Conservation (phyloP, 2,113 vertebrate genomes). For the Platichthys flesus region DNA sequence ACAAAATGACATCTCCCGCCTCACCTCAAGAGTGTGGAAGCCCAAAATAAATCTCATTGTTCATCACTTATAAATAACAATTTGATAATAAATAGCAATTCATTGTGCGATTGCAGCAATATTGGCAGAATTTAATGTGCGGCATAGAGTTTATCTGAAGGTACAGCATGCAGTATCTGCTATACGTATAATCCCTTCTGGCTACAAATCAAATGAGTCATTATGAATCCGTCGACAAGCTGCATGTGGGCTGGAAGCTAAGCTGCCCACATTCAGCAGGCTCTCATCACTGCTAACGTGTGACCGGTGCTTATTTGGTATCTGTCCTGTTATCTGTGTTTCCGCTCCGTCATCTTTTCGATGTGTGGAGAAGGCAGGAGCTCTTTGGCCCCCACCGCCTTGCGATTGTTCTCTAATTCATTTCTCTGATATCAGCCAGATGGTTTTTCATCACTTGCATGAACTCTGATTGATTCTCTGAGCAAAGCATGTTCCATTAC, state of each 20-base stretch:
- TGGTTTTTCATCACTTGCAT: constrained; percentile 63
- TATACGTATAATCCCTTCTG: constrained; percentile 54
- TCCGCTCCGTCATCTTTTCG: constrained; percentile 14
- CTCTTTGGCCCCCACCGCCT: constrained; percentile 9
- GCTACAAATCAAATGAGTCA: constrained; percentile 62
- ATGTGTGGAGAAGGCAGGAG: constrained; percentile 7
- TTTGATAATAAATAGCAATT: not conserved
- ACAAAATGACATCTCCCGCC: constrained; percentile 26
- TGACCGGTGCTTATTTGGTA: constrained; percentile 1
- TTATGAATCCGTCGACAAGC: constrained; percentile 58
- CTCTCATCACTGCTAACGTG: not conserved
- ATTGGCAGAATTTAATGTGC: not conserved
- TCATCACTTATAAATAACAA: constrained; percentile 34
- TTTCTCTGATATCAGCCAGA: constrained; percentile 43
- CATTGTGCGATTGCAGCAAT: not conserved
- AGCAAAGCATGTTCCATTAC: constrained; percentile 70
- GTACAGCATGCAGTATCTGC: constrained; percentile 27
- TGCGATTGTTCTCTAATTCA: constrained; percentile 41
- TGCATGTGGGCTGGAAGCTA: constrained; percentile 34
- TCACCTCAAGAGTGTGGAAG: constrained; percentile 24
- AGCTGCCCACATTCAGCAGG: constrained; percentile 19
- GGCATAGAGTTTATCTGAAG: constrained; percentile 31
- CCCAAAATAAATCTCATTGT: constrained; percentile 8
- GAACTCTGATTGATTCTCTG: constrained; percentile 69
- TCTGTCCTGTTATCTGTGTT: constrained; percentile 16